Base-by-base conservation (phyloP, 1,140 invertebrate species). In the Macrobrachium rosenbergii region DNA sequence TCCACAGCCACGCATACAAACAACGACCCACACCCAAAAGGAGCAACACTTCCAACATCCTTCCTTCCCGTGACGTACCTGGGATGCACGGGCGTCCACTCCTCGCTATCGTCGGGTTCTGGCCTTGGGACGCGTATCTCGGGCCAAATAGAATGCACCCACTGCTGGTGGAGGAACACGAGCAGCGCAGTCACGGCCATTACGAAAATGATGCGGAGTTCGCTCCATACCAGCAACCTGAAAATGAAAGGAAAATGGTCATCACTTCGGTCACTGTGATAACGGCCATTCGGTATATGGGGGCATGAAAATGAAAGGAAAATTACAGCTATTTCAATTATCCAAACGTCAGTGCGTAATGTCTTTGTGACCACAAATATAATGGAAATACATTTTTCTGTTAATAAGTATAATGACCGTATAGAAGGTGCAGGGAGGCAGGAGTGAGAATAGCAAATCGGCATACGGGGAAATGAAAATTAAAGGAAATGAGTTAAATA, bases 61-160 rank as follows among this genome's bases (percentile, higher is more conserved):
- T 52, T 52, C 52, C 12, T 52, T 12, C 52, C 52, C 52, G 7
- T 52, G 52, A 52, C 83, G 12, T 45, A 88, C 89, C 89, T 88
- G 7, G 83, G 87, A 72, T 88, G 82, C 19, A 90, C 87, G 43
- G 86, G 85, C 19, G 87, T 88, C 89, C 89, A 90, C 19, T 88
- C 83, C 59, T 90, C 89, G 19, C 87, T 52, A 76, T 90, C 87
- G 52, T 90, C 86, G 21, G 89, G 78, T 43, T 87, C 89, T 19
- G 87, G 87, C 87, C 83, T 86, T 80, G 89, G 89, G 8, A 90
- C 90, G 89, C 91, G 90, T 52, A 91, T 91, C 88, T 91, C 91
- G 64, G 91, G 91, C 91, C 91, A 91, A 82, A 91, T 90, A 81
- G 88, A 81, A 82, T 90, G 77, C 21, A 89, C 73, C 91, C 91